phyloP scores from a whole-genome alignment of 2,888 invertebrate species.

The Allophyes oxyacanthae region DNA sequence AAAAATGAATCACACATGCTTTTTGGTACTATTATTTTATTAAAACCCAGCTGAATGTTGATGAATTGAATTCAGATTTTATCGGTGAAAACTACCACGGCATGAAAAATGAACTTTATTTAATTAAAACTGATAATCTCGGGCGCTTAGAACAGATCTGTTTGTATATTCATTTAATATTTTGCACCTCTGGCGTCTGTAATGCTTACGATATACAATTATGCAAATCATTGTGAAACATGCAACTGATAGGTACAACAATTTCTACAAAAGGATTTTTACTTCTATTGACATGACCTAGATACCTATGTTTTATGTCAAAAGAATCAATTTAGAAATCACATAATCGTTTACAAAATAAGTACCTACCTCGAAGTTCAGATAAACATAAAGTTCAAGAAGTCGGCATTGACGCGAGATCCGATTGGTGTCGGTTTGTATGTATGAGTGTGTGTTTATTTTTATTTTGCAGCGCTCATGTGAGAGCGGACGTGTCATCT shows the following conservation, averaged over 20 bases:
- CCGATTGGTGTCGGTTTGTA: slow-evolving; percentile 55
- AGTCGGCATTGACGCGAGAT: slow-evolving; percentile 29
- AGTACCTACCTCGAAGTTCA: slow-evolving; percentile 9
- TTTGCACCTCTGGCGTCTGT: slow-evolving; percentile 7
- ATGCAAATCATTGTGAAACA: slow-evolving; percentile 6
- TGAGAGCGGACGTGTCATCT: slow-evolving; percentile 79
- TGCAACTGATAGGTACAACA: neutral
- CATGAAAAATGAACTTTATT: slow-evolving; percentile 25
- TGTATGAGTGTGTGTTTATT: slow-evolving; percentile 71
- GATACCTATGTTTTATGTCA: neutral
- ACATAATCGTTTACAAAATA: slow-evolving; percentile 1
- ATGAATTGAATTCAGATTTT: slow-evolving; percentile 21
- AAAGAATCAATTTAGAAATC: slow-evolving; percentile 4
- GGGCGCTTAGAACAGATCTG: slow-evolving; percentile 13
- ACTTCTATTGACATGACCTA: neutral
- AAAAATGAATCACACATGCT: slow-evolving; percentile 22
- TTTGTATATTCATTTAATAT: slow-evolving; percentile 21
- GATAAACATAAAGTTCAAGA: slow-evolving; percentile 34
- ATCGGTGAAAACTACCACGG: slow-evolving; percentile 8
- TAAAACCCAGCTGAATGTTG: slow-evolving; percentile 1
- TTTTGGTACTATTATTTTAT: slow-evolving; percentile 11
- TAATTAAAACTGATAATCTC: slow-evolving; percentile 25
- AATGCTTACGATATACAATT: neutral
- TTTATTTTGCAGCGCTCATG: slow-evolving; percentile 73
- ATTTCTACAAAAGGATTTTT: neutral